Conservation (phyloP, 1,140 invertebrate genomes). For the Ganaspis sp. region DNA sequence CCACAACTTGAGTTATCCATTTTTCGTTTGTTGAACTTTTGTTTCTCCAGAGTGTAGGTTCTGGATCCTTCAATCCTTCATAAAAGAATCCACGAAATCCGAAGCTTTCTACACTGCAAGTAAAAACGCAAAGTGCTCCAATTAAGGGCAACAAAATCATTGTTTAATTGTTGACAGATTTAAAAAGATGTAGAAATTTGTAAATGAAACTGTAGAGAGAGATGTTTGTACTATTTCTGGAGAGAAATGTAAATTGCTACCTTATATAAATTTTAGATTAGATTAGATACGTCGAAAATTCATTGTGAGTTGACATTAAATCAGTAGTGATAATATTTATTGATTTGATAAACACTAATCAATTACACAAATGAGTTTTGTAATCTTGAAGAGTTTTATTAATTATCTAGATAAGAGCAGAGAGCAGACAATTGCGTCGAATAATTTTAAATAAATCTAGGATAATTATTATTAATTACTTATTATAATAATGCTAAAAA, state of each 20-base stretch:
- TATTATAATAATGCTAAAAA: too few species aligned
- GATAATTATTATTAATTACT: too few species aligned
- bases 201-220: neutral
- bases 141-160: neutral
- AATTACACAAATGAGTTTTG: neutral
- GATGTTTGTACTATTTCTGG: neutral
- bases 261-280: slow-evolving; percentile 9
- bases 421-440: neutral
- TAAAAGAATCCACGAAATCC: slow-evolving; percentile 63
- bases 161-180: neutral
- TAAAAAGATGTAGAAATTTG: neutral
- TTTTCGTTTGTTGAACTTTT: slow-evolving; percentile 20
- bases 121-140: neutral
- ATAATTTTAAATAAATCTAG: neutral
- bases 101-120: slow-evolving; percentile 10
- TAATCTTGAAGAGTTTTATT: neutral
- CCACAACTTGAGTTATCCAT: slow-evolving; percentile 81
- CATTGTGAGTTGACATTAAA: neutral
- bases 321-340: slow-evolving; percentile 12
- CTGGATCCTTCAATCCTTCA: slow-evolving; percentile 52
- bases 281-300: neutral
- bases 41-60: neutral
- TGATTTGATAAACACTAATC: neutral
- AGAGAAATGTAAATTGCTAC: neutral
- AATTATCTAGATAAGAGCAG: neutral